A percentile compares a stretch with the other conserved stretches of the same genome.
phyloP scores from a whole-genome alignment of 1,140 invertebrate genomes.

The Ooceraea biroi region DNA sequence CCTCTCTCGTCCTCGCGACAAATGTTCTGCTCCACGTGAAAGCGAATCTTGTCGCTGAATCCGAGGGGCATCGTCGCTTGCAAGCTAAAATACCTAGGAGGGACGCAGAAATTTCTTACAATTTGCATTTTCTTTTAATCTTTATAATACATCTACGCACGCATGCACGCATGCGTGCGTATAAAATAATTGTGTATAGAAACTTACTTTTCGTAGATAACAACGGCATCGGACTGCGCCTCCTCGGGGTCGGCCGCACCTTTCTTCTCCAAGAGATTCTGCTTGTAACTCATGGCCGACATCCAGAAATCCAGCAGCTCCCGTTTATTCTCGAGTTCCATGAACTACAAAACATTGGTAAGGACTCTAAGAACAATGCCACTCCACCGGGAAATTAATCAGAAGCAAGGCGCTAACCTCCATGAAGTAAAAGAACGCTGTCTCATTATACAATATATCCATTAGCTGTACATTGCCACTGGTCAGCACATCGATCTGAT shows the following conservation, averaged over 20 bases:
- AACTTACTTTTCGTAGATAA: slow-evolving; percentile 95
- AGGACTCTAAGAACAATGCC: background rate
- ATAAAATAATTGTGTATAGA: slow-evolving; percentile 10
- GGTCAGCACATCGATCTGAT: slow-evolving; percentile 95
- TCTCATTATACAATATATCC: slow-evolving; percentile 96
- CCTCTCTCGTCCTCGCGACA: slow-evolving; percentile 92
- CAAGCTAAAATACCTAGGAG: slow-evolving; percentile 94
- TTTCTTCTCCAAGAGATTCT: slow-evolving; percentile 89
- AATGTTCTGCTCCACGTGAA: slow-evolving; percentile 95
- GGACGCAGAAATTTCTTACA: background rate
- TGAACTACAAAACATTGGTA: slow-evolving; percentile 87
- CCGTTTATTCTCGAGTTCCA: slow-evolving; percentile 95
- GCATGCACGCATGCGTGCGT: too few species aligned
- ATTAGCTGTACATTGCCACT: slow-evolving; percentile 91
- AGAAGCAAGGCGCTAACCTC: slow-evolving; percentile 87
- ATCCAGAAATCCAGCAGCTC: slow-evolving; percentile 96
- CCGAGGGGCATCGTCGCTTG: slow-evolving; percentile 96
- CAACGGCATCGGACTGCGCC: slow-evolving; percentile 95
- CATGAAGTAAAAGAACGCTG: slow-evolving; percentile 96
- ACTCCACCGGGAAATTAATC: background rate
- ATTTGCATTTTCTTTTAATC: background rate
- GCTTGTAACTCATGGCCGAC: slow-evolving; percentile 94
- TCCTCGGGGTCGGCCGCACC: slow-evolving; percentile 87
- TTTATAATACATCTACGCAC: too few species aligned
- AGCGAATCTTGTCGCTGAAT: slow-evolving; percentile 93